Evolutionary conservation across 2,113 vertebrate genomes (phyloP), one percentile per base, ranked within the genome.

Genomic region (Atractosteus spatula): DNA sequence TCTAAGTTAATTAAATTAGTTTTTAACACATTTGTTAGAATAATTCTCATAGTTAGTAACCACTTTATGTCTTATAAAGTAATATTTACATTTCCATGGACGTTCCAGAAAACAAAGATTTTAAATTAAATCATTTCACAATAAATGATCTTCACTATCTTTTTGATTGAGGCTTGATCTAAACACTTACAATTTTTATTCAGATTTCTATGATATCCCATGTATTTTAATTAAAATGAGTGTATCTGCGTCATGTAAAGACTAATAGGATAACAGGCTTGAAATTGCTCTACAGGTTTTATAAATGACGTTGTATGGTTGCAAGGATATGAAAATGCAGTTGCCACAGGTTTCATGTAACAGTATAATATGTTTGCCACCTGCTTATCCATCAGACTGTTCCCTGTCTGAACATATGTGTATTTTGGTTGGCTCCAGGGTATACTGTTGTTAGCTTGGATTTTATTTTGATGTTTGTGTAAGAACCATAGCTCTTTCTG

Each of bases 161-260:
- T 44, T 72, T 82, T 75, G 80, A 69, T 73, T 57, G 79, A 80
- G 73, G 77, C 79, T 79, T 75, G 71, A 65, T 66, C 70, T 51
- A n/a, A 47, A 64, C 69, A 74, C 71, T 79, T 78, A 75, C 77
- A 80, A 78, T 78, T 83, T 69, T 77, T 69, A 55, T 73, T 77
- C 72, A 62, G 67, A 80, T 74, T 77, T 79, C 77, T 75, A 69
- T 72, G 77, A 85, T 84, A 81, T 83, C 71, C 55, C 72, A 71
- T 55, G 55, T 62, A 8, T 83, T 86, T 87, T 88, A 89, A 89
- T 89, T 89, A 86, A 87, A 77, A 67, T 64, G 78, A 29, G 29
- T 29, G 29, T 29, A 29, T 29, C 67, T 71, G 73, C 81, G 81
- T 75, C 77, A 83, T 85, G 74, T 68, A 72, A 76, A 71, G 73